Percentiles rank a stretch among this genome's conserved stretches.
These are phyloP conservation scores for Drosophila suzukii DNA, from an alignment of 1,140 invertebrate genomes.

Conservation along the genomic window DNA sequence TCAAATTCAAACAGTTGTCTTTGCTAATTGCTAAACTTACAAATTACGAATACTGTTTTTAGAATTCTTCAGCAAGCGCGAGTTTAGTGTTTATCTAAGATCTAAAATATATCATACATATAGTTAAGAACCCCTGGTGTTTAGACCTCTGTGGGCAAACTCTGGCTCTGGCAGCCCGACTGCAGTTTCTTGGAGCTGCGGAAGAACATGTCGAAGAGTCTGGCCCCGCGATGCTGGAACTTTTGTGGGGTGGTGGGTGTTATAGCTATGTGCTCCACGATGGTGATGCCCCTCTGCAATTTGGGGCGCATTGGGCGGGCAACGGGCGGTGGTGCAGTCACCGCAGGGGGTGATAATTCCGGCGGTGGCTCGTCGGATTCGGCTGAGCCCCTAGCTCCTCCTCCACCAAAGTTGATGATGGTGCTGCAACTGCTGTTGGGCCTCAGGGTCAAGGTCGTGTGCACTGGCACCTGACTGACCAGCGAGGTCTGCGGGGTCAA, in stretches of 20 bases:
- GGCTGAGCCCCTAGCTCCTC: constrained; percentile 40
- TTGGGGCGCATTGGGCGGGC: constrained; percentile 50
- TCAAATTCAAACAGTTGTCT: constrained; percentile 46
- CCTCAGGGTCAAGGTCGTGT: constrained; percentile 58
- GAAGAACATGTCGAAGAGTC: constrained; percentile 77
- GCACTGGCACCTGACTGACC: constrained; percentile 60
- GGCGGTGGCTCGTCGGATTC: constrained; percentile 62
- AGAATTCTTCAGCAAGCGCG: constrained; percentile 81
- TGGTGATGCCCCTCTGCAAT: constrained; percentile 71
- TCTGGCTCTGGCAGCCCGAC: constrained; percentile 58
- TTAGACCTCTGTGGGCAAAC: constrained; percentile 72
- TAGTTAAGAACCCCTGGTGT: not conserved
- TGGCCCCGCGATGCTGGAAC: constrained; percentile 58
- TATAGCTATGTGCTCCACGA: constrained; percentile 75
- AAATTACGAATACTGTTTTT: constrained; percentile 78
- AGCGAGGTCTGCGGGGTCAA: constrained; percentile 75
- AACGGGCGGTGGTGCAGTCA: not conserved
- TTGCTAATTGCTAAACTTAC: constrained; percentile 63
- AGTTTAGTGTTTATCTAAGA: constrained; percentile 36
- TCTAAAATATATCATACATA: constrained; percentile 7
- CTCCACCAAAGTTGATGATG: constrained; percentile 72
- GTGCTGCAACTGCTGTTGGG: constrained; percentile 80
- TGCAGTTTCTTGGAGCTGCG: constrained; percentile 75
- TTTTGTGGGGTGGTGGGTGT: constrained; percentile 57
- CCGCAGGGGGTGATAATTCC: constrained; percentile 38